phyloP scores from a whole-genome alignment of 92 coral and sea anemone species.

The Pocillopora grandis region DNA sequence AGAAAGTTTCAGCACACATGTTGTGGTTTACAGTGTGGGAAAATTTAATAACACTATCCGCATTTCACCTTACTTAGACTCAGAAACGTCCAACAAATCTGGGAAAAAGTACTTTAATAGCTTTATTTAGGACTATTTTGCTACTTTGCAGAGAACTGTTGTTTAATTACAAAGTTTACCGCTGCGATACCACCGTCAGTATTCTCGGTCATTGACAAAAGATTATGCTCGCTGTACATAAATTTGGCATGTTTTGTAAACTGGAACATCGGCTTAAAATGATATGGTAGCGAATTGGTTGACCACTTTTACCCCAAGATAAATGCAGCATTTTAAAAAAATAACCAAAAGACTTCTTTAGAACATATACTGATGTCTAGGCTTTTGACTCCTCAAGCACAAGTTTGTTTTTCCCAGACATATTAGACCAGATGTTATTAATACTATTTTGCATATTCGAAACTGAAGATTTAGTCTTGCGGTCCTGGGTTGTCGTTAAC shows the following conservation, averaged over 20 bases:
- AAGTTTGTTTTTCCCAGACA: too few species aligned
- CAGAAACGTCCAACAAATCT: background rate
- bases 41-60: background rate
- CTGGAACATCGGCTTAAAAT: background rate
- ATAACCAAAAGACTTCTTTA: too few species aligned
- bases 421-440: too few species aligned
- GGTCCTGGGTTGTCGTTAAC: too few species aligned
- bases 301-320: background rate
- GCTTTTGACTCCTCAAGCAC: too few species aligned
- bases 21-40: background rate
- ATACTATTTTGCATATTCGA: too few species aligned
- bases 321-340: background rate
- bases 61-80: background rate
- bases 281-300: background rate
- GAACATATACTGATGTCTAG: too few species aligned
- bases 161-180: conserved; percentile 4
- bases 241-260: background rate
- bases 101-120: background rate
- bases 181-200: background rate
- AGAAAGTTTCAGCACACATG: background rate
- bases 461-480: too few species aligned
- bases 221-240: conserved; percentile 5
- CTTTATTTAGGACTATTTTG: background rate
- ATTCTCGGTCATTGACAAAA: background rate
- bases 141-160: background rate